Percentiles rank a stretch among this genome's conserved stretches.
phyloP scores from a whole-genome alignment of 2,797 vertebrate species.

The Trachurus trachurus region DNA sequence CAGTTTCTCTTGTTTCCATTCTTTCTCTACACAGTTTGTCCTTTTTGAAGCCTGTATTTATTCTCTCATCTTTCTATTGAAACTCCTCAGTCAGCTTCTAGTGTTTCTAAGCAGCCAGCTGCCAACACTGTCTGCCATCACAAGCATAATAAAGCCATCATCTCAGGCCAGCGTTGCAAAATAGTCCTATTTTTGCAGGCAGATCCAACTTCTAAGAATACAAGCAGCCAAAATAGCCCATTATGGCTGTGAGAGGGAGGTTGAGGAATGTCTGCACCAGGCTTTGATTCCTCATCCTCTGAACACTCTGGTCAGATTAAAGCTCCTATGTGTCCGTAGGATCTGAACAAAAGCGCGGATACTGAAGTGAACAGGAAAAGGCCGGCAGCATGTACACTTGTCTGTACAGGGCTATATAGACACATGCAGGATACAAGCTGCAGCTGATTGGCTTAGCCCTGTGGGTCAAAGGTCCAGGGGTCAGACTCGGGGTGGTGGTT shows the following conservation, averaged over 20 bases:
- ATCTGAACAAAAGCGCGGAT: constrained; percentile 18
- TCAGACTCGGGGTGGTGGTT: constrained; percentile 1
- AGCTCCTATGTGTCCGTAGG: constrained; percentile 21
- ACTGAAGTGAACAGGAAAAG: constrained; percentile 5
- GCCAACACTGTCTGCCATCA: constrained; percentile 55
- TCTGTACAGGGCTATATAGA: neutral
- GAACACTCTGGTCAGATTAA: constrained; percentile 46
- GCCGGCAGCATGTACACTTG: neutral
- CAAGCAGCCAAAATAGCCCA: constrained; percentile 65
- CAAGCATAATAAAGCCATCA: constrained; percentile 61
- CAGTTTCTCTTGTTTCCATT: constrained; percentile 6
- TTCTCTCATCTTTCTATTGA: constrained; percentile 37
- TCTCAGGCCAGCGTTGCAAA: constrained; percentile 59
- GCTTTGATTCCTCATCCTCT: constrained; percentile 64
- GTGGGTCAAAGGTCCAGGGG: constrained; percentile 24
- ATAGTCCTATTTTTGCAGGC: constrained; percentile 67
- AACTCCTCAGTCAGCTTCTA: constrained; percentile 44
- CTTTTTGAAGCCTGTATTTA: constrained; percentile 36
- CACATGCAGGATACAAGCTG: constrained; percentile 25
- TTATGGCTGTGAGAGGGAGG: constrained; percentile 67
- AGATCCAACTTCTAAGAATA: constrained; percentile 72
- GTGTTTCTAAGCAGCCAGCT: constrained; percentile 47
- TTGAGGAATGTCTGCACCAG: constrained; percentile 66
- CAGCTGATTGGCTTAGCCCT: constrained; percentile 43
- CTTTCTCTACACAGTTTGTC: constrained; percentile 19